phyloP scores from a whole-genome alignment of 2,797 vertebrate genomes.

The Tamandua tetradactyla region DNA sequence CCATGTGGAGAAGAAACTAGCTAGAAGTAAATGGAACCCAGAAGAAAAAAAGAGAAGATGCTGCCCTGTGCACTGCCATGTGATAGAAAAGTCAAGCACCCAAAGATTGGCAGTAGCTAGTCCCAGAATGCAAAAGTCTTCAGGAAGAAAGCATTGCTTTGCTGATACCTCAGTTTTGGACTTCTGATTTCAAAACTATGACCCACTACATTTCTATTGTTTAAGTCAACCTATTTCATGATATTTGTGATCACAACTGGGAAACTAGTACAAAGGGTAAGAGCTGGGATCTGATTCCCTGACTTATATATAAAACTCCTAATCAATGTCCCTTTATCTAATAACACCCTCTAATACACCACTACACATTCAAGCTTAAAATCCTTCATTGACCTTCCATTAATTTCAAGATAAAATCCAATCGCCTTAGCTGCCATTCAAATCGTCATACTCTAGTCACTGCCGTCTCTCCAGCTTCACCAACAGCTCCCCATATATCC shows the following conservation, averaged over 20 bases:
- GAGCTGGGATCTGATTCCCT: not conserved
- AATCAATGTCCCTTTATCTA: not conserved
- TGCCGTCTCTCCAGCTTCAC: not conserved
- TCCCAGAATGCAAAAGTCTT: too few relatives aligned
- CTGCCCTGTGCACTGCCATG: too few relatives aligned
- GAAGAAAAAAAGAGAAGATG: too few relatives aligned
- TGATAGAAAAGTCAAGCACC: too few relatives aligned
- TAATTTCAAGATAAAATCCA: constrained; percentile 18
- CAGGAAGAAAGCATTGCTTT: too few relatives aligned
- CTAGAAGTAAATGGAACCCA: too few relatives aligned
- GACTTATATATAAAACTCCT: not conserved
- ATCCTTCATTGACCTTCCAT: not conserved
- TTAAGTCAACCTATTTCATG: too few relatives aligned
- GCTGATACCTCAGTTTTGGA: too few relatives aligned
- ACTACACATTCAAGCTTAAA: not conserved
- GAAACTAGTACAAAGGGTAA: not conserved
- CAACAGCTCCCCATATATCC: not conserved
- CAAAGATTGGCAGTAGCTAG: too few relatives aligned
- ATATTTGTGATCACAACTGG: not conserved
- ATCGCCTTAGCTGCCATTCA: not conserved
- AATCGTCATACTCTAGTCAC: not conserved
- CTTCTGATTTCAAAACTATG: too few relatives aligned
- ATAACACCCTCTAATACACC: not conserved
- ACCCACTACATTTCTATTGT: too few relatives aligned
- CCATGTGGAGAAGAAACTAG: too few relatives aligned